Evolutionary conservation across 2,888 invertebrate genomes (phyloP).

Genomic region (Campoletis raptor): DNA sequence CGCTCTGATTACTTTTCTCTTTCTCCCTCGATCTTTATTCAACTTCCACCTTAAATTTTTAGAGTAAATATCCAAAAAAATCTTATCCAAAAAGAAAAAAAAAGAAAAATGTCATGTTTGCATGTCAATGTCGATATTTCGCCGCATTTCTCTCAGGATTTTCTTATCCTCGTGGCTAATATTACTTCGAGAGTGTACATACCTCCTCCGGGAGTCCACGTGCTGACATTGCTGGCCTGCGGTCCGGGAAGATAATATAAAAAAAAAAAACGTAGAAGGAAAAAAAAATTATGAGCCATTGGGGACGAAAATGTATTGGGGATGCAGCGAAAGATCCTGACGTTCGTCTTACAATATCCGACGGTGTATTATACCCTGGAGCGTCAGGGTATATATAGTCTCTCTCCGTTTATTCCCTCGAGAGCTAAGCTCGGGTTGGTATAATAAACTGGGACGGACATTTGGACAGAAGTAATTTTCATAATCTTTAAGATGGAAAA

Average conservation of each 20-base stretch:
- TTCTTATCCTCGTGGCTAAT: constrained; percentile 48
- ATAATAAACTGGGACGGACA: constrained; percentile 33
- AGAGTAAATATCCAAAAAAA: not conserved
- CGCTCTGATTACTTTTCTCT: constrained; percentile 42
- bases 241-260: constrained; percentile 38
- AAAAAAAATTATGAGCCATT: constrained; percentile 58
- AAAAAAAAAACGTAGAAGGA: constrained; percentile 6
- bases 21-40: not conserved
- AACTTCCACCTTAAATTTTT: not conserved
- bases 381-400: not conserved
- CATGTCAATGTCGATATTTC: constrained; percentile 11
- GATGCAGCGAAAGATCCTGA: constrained; percentile 46
- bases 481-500: constrained; percentile 39
- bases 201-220: constrained; percentile 32
- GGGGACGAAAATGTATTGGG: constrained; percentile 26
- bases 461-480: constrained; percentile 40
- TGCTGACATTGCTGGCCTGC: constrained; percentile 40
- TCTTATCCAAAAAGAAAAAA: constrained; percentile 5
- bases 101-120: not conserved
- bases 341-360: constrained; percentile 56
- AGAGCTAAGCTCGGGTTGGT: constrained; percentile 17
- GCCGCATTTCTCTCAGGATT: not conserved
- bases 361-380: constrained; percentile 45
- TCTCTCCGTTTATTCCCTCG: not conserved
- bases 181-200: constrained; percentile 27